Evolutionary conservation across 92 coral and sea anemone species (phyloP), one percentile per base, ranked within the genome.

Genomic region (Epizoanthus ramosus): DNA sequence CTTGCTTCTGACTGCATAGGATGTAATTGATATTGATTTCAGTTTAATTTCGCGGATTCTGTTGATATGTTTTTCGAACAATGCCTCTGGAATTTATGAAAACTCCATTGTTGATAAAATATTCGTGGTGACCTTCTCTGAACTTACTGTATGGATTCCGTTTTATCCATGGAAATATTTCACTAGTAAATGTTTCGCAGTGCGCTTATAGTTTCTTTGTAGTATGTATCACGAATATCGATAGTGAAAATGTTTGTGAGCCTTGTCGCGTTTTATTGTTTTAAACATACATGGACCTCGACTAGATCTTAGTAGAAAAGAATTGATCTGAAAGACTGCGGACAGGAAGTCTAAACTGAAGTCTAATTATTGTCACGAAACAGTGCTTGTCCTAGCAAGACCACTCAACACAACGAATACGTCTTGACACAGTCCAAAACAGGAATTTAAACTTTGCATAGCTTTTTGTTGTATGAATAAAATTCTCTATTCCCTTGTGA

Each of bases 91-190:
- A 77, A 77, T 77, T 61, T 24, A 61, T 77, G 54, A 77, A 69
- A 77, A 77, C 82, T 77, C 82, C 70, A 37, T 77, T 77, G 82
- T 77, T 77, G 82, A 77, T 69, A 61, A 39, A 21, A 63, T 21
- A 60, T 77, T 77, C 60, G 59, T 61, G 82, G 6, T 77, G 80
- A 77, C 82, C 57, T 77, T 37, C 54, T 50, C 54, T 50, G 16
- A 47, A 5, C 47, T 28, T 61, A 60, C 47, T 39, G 54, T 50
- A 50, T 50, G 54, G 54, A 50, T 50, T 50, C 54, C 54, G 60
- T 75, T 47, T 59, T 21, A 39, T 33, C 66, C 59, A 57, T 41
- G 9, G 58, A 39, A 56, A 6, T 77, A 43, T 17, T 63, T 77
- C 14, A 21, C 43, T 12, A 43, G 23, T 21, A 18, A 37, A 77